Conservation (phyloP, 2,797 vertebrate genomes). For the Psittacula derbiana region DNA sequence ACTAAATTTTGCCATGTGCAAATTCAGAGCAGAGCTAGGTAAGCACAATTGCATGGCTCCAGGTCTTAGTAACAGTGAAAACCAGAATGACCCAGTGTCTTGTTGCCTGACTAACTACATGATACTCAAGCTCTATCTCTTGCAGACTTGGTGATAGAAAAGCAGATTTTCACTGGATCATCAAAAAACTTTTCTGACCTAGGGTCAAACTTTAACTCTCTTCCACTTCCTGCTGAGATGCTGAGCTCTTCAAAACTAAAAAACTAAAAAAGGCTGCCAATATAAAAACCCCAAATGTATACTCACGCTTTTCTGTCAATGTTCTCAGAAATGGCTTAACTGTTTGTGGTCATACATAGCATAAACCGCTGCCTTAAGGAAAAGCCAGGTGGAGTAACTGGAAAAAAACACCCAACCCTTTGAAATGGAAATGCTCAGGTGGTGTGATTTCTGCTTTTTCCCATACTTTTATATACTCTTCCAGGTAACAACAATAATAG, state of each 20-base stretch:
- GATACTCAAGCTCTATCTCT: not conserved
- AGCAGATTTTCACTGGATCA: not conserved
- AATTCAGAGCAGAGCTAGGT: not conserved
- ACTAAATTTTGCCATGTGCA: not conserved
- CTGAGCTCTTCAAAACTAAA: conserved; percentile 19
- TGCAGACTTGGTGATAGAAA: not conserved
- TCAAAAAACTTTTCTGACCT: not conserved
- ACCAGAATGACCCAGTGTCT: not conserved
- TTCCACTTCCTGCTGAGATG: conserved; percentile 24
- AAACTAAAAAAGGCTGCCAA: not conserved
- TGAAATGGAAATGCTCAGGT: not conserved
- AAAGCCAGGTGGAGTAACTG: not conserved
- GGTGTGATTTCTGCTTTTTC: not conserved
- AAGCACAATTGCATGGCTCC: not conserved
- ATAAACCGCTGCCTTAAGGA: not conserved
- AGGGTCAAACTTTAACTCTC: conserved; percentile 24
- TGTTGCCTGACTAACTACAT: not conserved
- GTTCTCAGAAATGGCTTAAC: conserved; percentile 11
- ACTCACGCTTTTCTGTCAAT: not conserved
- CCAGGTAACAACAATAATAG: not conserved
- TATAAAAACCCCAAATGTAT: not conserved
- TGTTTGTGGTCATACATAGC: not conserved
- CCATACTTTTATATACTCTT: not conserved
- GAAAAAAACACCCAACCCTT: not conserved
- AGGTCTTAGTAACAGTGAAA: not conserved